Percentiles rank a stretch among this genome's conserved stretches.
These are phyloP conservation scores for Maccullochella peelii DNA, from an alignment of 2,113 vertebrate species.

Conservation along the genomic window DNA sequence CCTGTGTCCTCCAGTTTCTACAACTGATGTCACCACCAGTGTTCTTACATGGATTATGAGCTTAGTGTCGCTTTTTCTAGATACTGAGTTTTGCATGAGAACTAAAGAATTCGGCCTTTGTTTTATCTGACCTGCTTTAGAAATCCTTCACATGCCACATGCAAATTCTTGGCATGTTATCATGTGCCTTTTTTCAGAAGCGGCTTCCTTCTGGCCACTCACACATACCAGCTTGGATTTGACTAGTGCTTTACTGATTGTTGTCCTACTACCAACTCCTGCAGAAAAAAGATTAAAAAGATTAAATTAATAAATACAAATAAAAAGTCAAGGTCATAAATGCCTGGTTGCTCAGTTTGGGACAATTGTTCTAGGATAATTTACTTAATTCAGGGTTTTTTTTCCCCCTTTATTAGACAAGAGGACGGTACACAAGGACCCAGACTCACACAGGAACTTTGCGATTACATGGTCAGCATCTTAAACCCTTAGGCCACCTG, in stretches of 20 bases:
- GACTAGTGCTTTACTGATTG: not conserved
- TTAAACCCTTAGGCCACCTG: not conserved
- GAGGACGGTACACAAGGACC: not conserved
- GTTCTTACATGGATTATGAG: conserved; percentile 40
- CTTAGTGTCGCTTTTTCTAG: conserved; percentile 23
- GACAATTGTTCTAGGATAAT: not conserved
- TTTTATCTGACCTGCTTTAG: not conserved
- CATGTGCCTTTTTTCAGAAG: not conserved
- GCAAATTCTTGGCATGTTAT: not conserved
- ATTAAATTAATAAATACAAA: not conserved
- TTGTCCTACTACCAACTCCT: not conserved
- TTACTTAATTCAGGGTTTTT: not conserved
- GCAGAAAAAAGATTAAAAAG: not conserved
- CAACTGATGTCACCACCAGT: conserved; percentile 5
- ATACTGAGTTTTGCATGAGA: conserved; percentile 21
- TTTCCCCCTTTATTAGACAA: not conserved
- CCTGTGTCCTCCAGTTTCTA: not conserved
- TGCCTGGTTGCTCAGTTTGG: not conserved
- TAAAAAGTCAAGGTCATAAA: not conserved
- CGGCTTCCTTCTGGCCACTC: not conserved
- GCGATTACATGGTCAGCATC: not conserved
- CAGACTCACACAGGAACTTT: not conserved
- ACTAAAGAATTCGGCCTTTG: not conserved
- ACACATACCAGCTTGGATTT: not conserved
- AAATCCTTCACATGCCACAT: not conserved